These are phyloP conservation scores for Trididemnum clinides DNA, from an alignment of 23 tunicate genomes.

Conservation along the genomic window DNA sequence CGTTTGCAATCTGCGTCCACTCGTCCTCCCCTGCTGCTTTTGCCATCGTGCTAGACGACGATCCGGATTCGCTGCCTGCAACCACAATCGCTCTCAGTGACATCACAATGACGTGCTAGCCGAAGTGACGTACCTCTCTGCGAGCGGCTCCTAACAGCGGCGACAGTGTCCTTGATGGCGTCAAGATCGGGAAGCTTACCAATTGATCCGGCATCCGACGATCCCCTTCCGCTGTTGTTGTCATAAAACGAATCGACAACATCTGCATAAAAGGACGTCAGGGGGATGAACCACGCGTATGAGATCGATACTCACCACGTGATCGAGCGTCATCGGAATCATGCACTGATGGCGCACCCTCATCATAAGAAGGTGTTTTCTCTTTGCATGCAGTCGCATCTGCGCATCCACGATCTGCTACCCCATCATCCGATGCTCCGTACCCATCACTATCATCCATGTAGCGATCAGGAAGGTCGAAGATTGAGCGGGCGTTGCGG, in stretches of 20 bases:
- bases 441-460: neutral
- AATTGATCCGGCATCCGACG: neutral
- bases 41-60: neutral
- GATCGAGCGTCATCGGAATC: too few species aligned
- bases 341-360: too few species aligned
- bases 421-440: neutral
- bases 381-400: neutral
- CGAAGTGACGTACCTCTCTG: neutral
- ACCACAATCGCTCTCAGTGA: too few species aligned
- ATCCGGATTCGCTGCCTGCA: neutral
- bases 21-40: constrained; percentile 23
- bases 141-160: constrained; percentile 53
- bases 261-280: too few species aligned
- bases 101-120: neutral
- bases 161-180: constrained; percentile 63
- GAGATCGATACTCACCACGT: too few species aligned
- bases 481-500: neutral
- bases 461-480: neutral
- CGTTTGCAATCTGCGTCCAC: constrained; percentile 80
- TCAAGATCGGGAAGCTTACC: constrained; percentile 55
- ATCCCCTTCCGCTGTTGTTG: constrained; percentile 32
- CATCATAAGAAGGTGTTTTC: too few species aligned
- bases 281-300: too few species aligned
- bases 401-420: neutral
- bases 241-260: constrained; percentile 32